Evolutionary conservation across 2,113 vertebrate species (phyloP).

Genomic region (Oxyura jamaicensis): DNA sequence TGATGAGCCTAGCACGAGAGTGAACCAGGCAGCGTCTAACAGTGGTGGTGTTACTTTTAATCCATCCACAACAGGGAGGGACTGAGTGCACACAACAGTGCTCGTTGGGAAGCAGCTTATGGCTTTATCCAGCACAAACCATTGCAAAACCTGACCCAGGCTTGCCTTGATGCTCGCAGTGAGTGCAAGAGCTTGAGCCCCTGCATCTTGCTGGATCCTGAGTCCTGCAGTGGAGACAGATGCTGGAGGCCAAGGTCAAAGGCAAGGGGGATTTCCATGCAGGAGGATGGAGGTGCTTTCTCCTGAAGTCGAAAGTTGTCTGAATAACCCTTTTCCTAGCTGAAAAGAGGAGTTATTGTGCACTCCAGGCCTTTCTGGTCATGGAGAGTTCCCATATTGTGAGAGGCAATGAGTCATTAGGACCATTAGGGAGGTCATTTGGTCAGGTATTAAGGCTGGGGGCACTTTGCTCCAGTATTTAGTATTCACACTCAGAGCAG

Average conservation of each 20-base stretch:
- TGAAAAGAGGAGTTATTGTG: not conserved
- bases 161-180: not conserved
- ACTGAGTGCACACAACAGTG: not conserved
- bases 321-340: not conserved
- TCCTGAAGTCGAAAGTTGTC: not conserved
- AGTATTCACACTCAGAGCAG: conserved; percentile 72
- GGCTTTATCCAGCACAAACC: not conserved
- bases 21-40: not conserved
- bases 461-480: conserved; percentile 66
- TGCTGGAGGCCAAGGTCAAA: not conserved
- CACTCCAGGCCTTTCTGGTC: not conserved
- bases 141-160: not conserved
- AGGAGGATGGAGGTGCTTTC: not conserved
- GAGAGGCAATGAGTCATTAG: conserved; percentile 77
- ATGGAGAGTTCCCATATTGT: conserved; percentile 64
- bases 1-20: not conserved
- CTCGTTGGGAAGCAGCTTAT: not conserved
- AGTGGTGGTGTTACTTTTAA: conserved; percentile 10
- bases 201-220: not conserved
- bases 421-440: conserved; percentile 71
- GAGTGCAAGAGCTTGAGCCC: not conserved
- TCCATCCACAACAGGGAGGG: not conserved
- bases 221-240: not conserved
- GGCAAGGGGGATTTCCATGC: not conserved
- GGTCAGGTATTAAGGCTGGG: conserved; percentile 81